These are phyloP conservation scores for Aphis craccivora DNA, from an alignment of 1,140 invertebrate genomes.

Conservation along the genomic window DNA sequence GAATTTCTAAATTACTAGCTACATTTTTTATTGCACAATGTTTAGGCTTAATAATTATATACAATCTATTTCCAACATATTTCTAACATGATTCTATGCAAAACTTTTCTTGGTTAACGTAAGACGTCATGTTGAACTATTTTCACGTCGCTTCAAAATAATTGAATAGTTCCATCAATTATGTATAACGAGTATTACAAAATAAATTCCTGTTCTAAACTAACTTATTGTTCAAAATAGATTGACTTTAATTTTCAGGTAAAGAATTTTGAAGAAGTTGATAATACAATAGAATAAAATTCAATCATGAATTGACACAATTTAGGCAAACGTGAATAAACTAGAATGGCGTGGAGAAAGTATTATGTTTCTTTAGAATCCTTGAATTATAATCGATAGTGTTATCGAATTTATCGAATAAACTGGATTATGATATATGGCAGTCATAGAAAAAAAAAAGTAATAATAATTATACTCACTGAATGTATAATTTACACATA, in stretches of 20 bases:
- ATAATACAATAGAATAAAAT: not conserved
- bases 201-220: not conserved
- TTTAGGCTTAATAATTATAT: not conserved
- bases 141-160: not conserved
- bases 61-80: not conserved
- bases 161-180: not conserved
- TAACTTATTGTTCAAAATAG: not conserved
- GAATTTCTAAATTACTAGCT: no score
- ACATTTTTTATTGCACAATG: not conserved
- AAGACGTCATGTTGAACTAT: not conserved
- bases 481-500: not conserved
- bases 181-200: no score
- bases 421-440: not conserved
- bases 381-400: no score
- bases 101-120: not conserved
- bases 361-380: not conserved
- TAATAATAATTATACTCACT: not conserved
- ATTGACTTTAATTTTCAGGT: not conserved
- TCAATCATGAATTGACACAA: not conserved
- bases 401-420: not conserved
- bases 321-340: not conserved
- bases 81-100: accelerated
- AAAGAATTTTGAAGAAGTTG: not conserved
- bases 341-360: no score
- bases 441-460: not conserved